A percentile compares a stretch with the other conserved stretches of the same genome.
These are phyloP conservation scores for Chiridota heheva DNA, from an alignment of 35 echinoderm and acorn worm genomes.

Conservation along the genomic window DNA sequence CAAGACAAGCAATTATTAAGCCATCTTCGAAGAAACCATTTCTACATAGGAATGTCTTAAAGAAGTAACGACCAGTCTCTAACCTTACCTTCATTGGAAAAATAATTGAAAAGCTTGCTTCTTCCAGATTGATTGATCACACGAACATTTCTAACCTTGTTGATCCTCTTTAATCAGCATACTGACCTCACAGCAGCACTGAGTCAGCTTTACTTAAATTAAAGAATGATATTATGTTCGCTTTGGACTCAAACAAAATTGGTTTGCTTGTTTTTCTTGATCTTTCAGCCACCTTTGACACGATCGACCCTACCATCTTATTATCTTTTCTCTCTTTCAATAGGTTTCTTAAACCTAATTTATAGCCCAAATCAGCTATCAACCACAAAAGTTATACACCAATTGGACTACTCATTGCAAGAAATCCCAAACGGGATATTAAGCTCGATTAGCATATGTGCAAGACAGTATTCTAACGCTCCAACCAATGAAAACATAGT, in stretches of 20 bases:
- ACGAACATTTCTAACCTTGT: constrained; percentile 12
- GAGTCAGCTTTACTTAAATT: constrained; percentile 40
- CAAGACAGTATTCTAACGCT: too few species aligned
- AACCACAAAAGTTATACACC: too few species aligned
- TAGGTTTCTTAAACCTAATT: too few species aligned
- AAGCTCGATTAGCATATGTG: too few species aligned
- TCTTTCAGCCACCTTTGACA: too few species aligned
- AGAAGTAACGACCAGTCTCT: constrained; percentile 59
- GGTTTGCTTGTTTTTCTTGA: constrained; percentile 40
- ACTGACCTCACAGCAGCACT: constrained; percentile 30
- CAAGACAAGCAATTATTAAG: constrained; percentile 34
- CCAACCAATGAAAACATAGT: too few species aligned
- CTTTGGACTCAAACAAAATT: constrained; percentile 17
- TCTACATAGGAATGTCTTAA: constrained; percentile 30
- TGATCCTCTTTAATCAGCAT: constrained; percentile 56
- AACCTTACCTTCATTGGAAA: constrained; percentile 35
- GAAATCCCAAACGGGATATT: too few species aligned
- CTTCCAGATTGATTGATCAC: background rate
- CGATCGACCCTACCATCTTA: constrained; percentile 27
- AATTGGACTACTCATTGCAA: too few species aligned
- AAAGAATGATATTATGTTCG: constrained; percentile 33
- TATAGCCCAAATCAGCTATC: too few species aligned
- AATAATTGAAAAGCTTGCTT: constrained; percentile 35
- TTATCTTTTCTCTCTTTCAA: too few species aligned
- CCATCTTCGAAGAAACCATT: constrained; percentile 52